Conservation (phyloP, 2,113 vertebrate genomes). For the Halcyon senegalensis region DNA sequence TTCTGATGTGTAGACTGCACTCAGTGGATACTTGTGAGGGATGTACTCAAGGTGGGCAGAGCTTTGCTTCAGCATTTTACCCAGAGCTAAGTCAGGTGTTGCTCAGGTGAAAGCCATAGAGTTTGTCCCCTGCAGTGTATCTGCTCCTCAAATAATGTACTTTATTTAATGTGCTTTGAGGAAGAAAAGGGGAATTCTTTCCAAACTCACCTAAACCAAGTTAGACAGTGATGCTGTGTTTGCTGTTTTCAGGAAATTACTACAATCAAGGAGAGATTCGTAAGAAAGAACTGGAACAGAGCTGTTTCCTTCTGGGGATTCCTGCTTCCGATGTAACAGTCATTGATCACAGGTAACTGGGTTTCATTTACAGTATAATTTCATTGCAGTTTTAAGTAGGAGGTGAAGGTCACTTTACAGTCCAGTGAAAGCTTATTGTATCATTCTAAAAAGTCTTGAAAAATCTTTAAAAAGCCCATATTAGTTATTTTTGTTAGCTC, state of each 20-base stretch:
- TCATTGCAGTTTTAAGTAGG: neutral
- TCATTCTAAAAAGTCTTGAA: neutral
- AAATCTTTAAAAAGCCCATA: neutral
- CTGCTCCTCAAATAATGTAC: neutral
- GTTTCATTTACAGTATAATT: neutral
- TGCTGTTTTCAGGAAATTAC: constrained; percentile 86
- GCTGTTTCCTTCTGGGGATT: constrained; percentile 90
- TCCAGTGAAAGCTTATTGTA: neutral
- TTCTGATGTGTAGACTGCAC: neutral
- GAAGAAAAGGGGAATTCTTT: neutral
- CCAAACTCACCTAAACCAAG: neutral
- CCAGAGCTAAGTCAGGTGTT: neutral
- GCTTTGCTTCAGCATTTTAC: neutral
- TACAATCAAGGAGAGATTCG: constrained; percentile 90
- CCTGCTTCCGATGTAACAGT: constrained; percentile 82
- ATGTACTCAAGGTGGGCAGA: neutral
- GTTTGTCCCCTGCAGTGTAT: neutral
- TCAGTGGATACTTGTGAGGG: neutral
- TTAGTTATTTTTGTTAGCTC: neutral
- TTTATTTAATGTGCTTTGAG: neutral
- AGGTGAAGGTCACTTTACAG: neutral
- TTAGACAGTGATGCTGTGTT: constrained; percentile 4
- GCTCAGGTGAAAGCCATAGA: neutral
- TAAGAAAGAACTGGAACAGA: constrained; percentile 89
- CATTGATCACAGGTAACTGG: constrained; percentile 87